Evolutionary conservation across 2,113 vertebrate genomes (phyloP), one percentile per base, ranked within the genome.

Genomic region (Spilogale gracilis): DNA sequence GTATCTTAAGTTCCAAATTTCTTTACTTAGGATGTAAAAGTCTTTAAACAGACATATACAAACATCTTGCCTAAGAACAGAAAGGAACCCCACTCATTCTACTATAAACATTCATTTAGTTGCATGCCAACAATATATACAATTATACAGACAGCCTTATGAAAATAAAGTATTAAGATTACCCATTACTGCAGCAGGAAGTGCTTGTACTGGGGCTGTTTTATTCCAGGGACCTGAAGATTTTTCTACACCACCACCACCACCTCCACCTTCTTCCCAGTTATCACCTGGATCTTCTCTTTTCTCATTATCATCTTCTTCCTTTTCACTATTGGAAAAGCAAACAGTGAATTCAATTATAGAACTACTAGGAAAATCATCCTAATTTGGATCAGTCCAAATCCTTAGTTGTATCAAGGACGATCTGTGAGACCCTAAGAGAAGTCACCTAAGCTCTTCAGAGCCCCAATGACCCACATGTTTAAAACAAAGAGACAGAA

Each of bases 211-310:
- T 5, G 98, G 98, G 97, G 99, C 99, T 8, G 99, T 99, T 96
- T 99, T 99, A 98, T 99, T 99, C 99, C 99, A 99, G 78, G 99
- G 99, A 54, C 99, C 99, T 60, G 99, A 99, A 69, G 99, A 95
- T 97, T 99, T 99, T 93, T 99, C 99, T 85, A 99, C 61, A 54
- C 99, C 99, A 74, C 99, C 98, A 23, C 97, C 94, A 61, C 97
- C 97, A 63, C 99, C 98, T 84, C 99, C 99, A 80, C 99, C 98
- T 98, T 99, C 99, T 89, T 99, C 99, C 97, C 99, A 99, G 38
- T 99, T 99, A 32, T 99, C 99, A 20, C 99, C 98, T 20, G 99
- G 99, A 96, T 99, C 99, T 98, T 99, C 99, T 98, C 98, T 99
- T 95, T 99, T 99, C 95, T 99, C 99, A 94, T 99, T 99, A 50